Percentiles rank a stretch among this genome's conserved stretches.
These are phyloP conservation scores for Crematogaster levior DNA, from an alignment of 2,888 invertebrate genomes.

Conservation along the genomic window DNA sequence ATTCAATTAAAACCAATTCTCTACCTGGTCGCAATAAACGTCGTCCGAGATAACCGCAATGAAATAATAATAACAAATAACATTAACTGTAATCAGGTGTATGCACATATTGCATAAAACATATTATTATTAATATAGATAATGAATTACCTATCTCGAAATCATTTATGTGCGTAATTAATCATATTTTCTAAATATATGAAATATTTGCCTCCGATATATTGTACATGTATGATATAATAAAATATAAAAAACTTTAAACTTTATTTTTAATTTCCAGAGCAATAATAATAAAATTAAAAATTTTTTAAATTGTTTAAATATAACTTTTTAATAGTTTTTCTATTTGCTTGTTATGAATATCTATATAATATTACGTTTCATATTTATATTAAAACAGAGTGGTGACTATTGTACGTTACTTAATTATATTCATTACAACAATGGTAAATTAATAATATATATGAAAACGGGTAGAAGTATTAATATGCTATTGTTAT, in stretches of 20 bases:
- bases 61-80: slow-evolving; percentile 48
- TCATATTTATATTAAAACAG: slow-evolving; percentile 3
- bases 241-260: slow-evolving; percentile 8
- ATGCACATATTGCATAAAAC: slow-evolving; percentile 30
- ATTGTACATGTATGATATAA: not conserved
- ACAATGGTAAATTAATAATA: slow-evolving; percentile 36
- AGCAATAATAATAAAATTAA: slow-evolving; percentile 1
- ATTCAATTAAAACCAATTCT: slow-evolving; percentile 44
- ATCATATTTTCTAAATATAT: slow-evolving; percentile 32
- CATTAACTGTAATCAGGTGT: slow-evolving; percentile 38
- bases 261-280: not conserved
- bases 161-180: slow-evolving; percentile 40
- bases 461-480: not conserved
- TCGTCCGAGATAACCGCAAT: slow-evolving; percentile 40
- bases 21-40: slow-evolving; percentile 24
- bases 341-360: slow-evolving; percentile 1
- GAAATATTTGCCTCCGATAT: not conserved
- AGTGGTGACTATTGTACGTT: slow-evolving; percentile 1
- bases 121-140: slow-evolving; percentile 36
- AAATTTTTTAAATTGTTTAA: not conserved
- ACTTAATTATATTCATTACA: slow-evolving; percentile 38
- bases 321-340: not conserved
- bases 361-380: not conserved
- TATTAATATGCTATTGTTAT: slow-evolving; percentile 33
- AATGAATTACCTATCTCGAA: slow-evolving; percentile 39